A percentile compares a stretch with the other conserved stretches of the same genome.
phyloP scores from a whole-genome alignment of 2,797 vertebrate species.

The Peromyscus eremicus region DNA sequence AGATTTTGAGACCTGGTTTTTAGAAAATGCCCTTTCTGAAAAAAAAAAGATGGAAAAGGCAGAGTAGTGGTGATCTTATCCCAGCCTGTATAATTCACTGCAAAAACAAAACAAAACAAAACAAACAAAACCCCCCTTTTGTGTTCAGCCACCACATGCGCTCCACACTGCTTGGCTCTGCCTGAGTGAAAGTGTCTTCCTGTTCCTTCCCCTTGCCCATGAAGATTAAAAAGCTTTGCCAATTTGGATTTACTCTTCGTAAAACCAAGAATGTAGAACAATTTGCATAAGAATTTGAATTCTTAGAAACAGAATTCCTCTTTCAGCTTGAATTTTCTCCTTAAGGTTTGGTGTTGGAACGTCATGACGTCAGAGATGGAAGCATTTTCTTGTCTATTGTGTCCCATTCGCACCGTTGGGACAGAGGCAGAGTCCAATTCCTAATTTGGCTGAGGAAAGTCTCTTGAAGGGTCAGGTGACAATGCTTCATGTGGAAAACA shows the following conservation, averaged over 20 bases:
- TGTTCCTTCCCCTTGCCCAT: background rate
- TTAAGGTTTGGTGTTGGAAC: background rate
- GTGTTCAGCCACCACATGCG: no score
- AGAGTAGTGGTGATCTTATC: background rate
- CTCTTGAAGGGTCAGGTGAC: background rate
- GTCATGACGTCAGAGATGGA: background rate
- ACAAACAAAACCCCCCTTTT: background rate
- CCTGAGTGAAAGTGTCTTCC: background rate
- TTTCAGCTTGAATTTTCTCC: constrained; percentile 23
- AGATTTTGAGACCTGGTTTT: background rate
- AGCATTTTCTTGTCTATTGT: background rate
- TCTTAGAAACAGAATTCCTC: background rate
- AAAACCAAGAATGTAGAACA: background rate
- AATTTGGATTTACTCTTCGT: background rate
- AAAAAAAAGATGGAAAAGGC: background rate
- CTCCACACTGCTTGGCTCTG: background rate
- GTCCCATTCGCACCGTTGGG: no score
- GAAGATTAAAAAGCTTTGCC: background rate
- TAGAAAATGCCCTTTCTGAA: background rate
- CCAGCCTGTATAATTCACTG: background rate
- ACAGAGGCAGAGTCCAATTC: background rate
- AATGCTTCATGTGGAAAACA: background rate
- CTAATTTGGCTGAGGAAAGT: background rate
- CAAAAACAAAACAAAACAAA: background rate
- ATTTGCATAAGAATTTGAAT: constrained; percentile 16